Evolutionary conservation across 2,888 invertebrate genomes (phyloP), one percentile per base, ranked within the genome.

Genomic region (Platerodrilus igneus): DNA sequence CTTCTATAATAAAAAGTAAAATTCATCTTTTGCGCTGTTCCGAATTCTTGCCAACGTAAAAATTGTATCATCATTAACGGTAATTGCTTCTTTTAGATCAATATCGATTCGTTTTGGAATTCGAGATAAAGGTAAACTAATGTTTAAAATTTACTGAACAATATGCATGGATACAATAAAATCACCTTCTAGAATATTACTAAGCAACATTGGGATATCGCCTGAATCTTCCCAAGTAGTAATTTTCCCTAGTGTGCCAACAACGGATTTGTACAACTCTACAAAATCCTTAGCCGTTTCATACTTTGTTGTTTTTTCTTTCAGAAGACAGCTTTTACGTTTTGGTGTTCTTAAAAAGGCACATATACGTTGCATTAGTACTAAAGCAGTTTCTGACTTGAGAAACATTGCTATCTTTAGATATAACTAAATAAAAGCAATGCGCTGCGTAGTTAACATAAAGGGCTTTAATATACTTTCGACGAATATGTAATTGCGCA

Each of bases 161-260:
- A n/a, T n/a, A n/a, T n/a, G n/a, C n/a, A n/a, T n/a, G n/a, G n/a
- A n/a, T n/a, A n/a, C n/a, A n/a, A n/a, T n/a, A n/a, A n/a, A n/a
- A n/a, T n/a, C n/a, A n/a, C n/a, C n/a, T n/a, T n/a, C n/a, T n/a
- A n/a, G n/a, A n/a, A n/a, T n/a, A n/a, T n/a, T n/a, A n/a, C n/a
- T n/a, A n/a, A n/a, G n/a, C n/a, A n/a, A n/a, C n/a, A n/a, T n/a
- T n/a, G 13, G 25, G 7, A 3, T 14, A 25, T 25, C 25, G 25
- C 25, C 25, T 25, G 25, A 25, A 25, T n/a, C n/a, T n/a, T n/a
- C n/a, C n/a, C n/a, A n/a, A n/a, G n/a, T 25, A 25, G 25, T 25
- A 25, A 25, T 25, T 25, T 25, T 14, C 25, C 25, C 13, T 14
- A 25, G 14, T 25, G 11, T 25, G 11, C 14, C 25, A 25, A 25